Evolutionary conservation across 2,113 vertebrate species (phyloP).

Genomic region (Eulacestoma nigropectus): DNA sequence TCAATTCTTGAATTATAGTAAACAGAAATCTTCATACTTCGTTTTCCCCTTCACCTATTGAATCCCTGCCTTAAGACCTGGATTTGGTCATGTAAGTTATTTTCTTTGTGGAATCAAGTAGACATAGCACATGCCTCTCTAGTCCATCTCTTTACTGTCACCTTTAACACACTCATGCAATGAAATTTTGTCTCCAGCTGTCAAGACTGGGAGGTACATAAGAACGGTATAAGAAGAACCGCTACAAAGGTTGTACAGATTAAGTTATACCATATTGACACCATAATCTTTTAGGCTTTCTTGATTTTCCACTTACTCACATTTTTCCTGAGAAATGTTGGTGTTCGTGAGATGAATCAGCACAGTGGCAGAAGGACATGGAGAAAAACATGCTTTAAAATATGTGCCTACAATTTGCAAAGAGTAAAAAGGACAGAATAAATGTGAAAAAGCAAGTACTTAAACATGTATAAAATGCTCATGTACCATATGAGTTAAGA

Average conservation of each 20-base stretch:
- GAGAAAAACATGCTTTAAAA: neutral
- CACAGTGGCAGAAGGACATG: neutral
- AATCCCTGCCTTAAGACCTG: neutral
- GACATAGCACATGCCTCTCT: neutral
- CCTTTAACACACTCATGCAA: neutral
- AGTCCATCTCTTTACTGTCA: neutral
- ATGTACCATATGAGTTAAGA: neutral
- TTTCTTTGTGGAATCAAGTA: neutral
- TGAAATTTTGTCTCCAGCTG: neutral
- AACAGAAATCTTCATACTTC: neutral
- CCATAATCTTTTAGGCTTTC: neutral
- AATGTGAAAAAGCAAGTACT: neutral
- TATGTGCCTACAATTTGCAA: fast-evolving
- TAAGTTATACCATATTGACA: neutral
- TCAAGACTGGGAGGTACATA: neutral
- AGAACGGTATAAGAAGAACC: neutral
- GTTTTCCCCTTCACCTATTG: fast-evolving
- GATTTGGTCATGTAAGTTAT: neutral
- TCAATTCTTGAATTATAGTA: neutral
- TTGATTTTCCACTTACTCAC: neutral
- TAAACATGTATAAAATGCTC: neutral
- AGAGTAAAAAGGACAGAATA: neutral
- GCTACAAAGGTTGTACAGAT: neutral
- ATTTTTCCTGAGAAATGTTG: neutral
- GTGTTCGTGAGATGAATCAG: neutral